These are phyloP conservation scores for Sinocyclocheilus anshuiensis DNA, from an alignment of 2,113 vertebrate genomes.

Conservation along the genomic window DNA sequence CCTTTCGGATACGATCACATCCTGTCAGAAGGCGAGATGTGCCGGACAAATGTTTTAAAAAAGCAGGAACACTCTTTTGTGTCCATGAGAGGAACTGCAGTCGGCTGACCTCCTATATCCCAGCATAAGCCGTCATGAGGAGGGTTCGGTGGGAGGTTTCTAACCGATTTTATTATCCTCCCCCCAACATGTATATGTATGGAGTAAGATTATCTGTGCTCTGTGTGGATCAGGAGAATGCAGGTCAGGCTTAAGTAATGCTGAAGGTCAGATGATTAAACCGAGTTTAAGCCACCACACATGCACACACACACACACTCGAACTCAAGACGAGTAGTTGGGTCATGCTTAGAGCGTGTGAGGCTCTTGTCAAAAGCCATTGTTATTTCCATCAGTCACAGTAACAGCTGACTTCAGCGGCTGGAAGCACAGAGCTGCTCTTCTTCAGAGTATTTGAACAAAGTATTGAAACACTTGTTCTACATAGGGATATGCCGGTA, in stretches of 20 bases:
- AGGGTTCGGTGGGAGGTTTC: not conserved
- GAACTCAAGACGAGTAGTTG: not conserved
- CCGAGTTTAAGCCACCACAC: not conserved
- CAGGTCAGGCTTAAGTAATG: constrained; percentile 60
- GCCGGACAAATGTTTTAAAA: not conserved
- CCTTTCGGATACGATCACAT: not conserved
- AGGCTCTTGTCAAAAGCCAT: constrained; percentile 4
- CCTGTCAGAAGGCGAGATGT: not conserved
- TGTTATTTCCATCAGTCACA: constrained; percentile 19
- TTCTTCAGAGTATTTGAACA: not conserved
- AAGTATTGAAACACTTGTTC: not conserved
- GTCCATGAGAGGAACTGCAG: not conserved
- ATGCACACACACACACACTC: not conserved
- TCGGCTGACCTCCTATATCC: not conserved
- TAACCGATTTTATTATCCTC: not conserved
- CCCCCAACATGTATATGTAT: not conserved
- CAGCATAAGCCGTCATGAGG: not conserved
- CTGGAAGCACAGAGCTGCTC: not conserved
- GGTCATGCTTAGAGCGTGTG: not conserved
- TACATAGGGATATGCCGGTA: no score
- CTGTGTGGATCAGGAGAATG: constrained; percentile 35
- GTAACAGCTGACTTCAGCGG: constrained; percentile 4
- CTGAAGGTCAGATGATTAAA: not conserved
- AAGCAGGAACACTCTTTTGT: not conserved
- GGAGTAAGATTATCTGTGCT: not conserved